Percentiles rank a stretch among this genome's conserved stretches.
Evolutionary conservation across 1,140 invertebrate genomes (phyloP).

Genomic region (Drosophila truncata): DNA sequence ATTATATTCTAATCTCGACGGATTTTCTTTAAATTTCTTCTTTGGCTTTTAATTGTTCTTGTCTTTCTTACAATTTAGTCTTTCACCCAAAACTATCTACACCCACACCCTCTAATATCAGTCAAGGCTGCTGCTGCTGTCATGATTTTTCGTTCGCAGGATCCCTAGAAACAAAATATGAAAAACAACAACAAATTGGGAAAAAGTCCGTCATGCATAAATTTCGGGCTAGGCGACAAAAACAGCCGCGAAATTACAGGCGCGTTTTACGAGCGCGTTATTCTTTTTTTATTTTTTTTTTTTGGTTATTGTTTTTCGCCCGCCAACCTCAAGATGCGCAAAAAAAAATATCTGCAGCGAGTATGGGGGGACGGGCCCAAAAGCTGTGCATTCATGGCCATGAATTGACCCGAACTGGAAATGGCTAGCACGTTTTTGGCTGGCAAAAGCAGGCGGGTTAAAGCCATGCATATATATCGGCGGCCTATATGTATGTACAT

Average conservation of each 20-base stretch:
- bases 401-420: constrained; percentile 35
- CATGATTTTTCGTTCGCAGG: constrained; percentile 5
- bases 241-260: constrained; percentile 32
- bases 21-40: not conserved
- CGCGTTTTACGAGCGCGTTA: constrained; percentile 40
- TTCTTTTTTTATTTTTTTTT: not conserved
- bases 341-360: constrained; percentile 10
- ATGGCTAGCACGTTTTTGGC: constrained; percentile 19
- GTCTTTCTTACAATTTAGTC: not conserved
- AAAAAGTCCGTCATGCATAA: constrained; percentile 37
- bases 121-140: constrained; percentile 15
- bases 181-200: constrained; percentile 1
- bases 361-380: constrained; percentile 1
- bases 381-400: constrained; percentile 37
- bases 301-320: constrained; percentile 10
- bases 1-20: not conserved
- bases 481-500: not conserved
- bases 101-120: constrained; percentile 7
- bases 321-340: constrained; percentile 28
- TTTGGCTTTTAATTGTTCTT: not conserved
- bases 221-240: constrained; percentile 32
- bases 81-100: not conserved
- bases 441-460: constrained; percentile 32
- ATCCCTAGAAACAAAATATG: not conserved
- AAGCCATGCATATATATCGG: not conserved